Conservation (phyloP, 2,888 invertebrate genomes). For the Coelopa pilipes region DNA sequence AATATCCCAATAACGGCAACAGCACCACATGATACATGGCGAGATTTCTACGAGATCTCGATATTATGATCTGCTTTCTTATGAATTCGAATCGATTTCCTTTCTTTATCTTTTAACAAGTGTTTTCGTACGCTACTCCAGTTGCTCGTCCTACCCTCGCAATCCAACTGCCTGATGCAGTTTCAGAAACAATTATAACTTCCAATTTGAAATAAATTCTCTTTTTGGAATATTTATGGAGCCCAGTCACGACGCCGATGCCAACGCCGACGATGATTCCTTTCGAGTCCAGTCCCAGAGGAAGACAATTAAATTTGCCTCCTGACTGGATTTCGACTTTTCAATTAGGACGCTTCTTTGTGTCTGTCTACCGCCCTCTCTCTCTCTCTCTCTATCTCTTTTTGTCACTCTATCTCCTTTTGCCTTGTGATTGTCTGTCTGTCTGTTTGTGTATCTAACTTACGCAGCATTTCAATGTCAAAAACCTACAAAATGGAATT, state of each 20-base stretch:
- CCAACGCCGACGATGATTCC: not conserved
- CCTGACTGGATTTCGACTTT: not conserved
- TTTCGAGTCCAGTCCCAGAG: not conserved
- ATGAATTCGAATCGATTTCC: no score
- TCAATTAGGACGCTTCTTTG: not conserved
- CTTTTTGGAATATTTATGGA: not conserved
- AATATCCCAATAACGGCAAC: no score
- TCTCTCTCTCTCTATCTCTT: not conserved
- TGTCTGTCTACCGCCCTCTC: constrained; percentile 18
- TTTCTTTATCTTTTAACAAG: no score
- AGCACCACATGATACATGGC: no score
- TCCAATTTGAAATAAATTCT: not conserved
- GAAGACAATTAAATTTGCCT: not conserved
- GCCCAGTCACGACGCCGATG: not conserved
- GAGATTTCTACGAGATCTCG: no score
- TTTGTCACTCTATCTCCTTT: not conserved
- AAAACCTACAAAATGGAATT: constrained; percentile 18
- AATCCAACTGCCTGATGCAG: not conserved
- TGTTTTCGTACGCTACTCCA: no score
- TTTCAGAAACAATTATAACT: not conserved
- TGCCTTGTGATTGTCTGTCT: not conserved
- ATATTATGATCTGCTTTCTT: no score
- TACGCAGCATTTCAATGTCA: not conserved
- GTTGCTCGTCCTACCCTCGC: no score
- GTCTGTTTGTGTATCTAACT: not conserved